Evolutionary conservation across 2,113 vertebrate genomes (phyloP).

Genomic region (Pterophyllum scalare): DNA sequence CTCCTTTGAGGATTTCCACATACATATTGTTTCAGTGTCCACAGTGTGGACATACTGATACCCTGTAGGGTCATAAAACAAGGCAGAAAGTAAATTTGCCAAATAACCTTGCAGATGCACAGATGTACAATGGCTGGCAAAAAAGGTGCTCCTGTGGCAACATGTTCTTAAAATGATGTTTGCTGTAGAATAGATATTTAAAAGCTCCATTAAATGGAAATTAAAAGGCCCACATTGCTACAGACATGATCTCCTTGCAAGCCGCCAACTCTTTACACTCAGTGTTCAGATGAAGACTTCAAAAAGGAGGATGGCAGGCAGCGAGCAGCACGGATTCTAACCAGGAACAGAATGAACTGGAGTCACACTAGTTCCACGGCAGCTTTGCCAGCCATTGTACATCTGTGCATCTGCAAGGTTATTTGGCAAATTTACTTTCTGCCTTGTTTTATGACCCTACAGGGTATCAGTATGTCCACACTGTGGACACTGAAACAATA

Average conservation of each 20-base stretch:
- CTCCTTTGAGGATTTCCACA: conserved; percentile 50
- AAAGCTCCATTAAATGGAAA: conserved; percentile 62
- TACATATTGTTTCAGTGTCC: conserved; percentile 47
- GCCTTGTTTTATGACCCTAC: conserved; percentile 11
- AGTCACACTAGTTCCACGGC: conserved; percentile 16
- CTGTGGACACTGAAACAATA: conserved; percentile 37
- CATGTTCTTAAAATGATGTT: conserved; percentile 44
- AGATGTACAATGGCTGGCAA: conserved; percentile 14
- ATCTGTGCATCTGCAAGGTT: neutral
- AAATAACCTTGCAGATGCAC: conserved; percentile 12
- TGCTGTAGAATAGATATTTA: neutral
- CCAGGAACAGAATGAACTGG: conserved; percentile 50
- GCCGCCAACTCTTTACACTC: conserved; percentile 41
- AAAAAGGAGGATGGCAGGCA: conserved; percentile 54
- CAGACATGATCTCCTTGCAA: conserved; percentile 35
- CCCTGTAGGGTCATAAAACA: conserved; percentile 5
- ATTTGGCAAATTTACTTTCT: conserved; percentile 34
- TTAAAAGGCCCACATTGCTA: conserved; percentile 67
- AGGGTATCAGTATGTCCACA: conserved; percentile 15
- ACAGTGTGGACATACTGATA: conserved; percentile 21
- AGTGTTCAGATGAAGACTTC: conserved; percentile 52
- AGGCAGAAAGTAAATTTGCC: conserved; percentile 26
- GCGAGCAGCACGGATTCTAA: conserved; percentile 59
- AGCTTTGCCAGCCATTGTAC: too few species aligned
- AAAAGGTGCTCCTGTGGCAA: conserved; percentile 21